Evolutionary conservation across 2,113 vertebrate genomes (phyloP).

Genomic region (Mus spicilegus): DNA sequence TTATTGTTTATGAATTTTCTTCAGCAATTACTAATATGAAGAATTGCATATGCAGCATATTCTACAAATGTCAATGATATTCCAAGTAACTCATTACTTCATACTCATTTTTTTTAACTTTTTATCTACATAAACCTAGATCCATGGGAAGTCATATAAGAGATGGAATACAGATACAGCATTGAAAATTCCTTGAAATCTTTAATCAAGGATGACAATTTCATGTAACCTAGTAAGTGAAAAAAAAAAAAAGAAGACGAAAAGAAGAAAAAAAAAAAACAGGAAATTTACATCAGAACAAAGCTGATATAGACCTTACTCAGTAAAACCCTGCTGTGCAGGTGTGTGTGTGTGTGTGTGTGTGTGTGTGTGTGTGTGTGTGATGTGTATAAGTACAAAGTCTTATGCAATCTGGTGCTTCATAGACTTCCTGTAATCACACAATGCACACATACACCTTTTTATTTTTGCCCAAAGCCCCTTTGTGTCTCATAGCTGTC

Average conservation of each 20-base stretch:
- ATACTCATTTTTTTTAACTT: not conserved
- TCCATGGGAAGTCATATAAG: not conserved
- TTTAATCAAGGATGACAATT: not conserved
- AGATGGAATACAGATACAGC: not conserved
- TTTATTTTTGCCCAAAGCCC: not conserved
- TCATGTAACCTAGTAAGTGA: not conserved
- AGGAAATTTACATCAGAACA: not conserved
- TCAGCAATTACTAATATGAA: not conserved
- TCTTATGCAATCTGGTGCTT: not conserved
- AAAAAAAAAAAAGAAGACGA: not conserved
- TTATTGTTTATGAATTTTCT: not conserved
- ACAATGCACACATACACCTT: not conserved
- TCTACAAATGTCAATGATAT: not conserved
- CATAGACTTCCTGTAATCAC: not conserved
- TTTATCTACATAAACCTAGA: not conserved
- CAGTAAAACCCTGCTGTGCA: not conserved
- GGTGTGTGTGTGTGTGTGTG: not conserved
- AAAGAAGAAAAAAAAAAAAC: not conserved
- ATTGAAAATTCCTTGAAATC: not conserved
- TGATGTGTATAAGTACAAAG: not conserved
- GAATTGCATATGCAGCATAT: not conserved
- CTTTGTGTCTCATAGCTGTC: not conserved
- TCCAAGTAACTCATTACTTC: not conserved
- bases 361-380: fast-evolving
- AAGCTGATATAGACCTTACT: not conserved